phyloP scores from a whole-genome alignment of 2,888 invertebrate genomes.

The Parelbella ahira region DNA sequence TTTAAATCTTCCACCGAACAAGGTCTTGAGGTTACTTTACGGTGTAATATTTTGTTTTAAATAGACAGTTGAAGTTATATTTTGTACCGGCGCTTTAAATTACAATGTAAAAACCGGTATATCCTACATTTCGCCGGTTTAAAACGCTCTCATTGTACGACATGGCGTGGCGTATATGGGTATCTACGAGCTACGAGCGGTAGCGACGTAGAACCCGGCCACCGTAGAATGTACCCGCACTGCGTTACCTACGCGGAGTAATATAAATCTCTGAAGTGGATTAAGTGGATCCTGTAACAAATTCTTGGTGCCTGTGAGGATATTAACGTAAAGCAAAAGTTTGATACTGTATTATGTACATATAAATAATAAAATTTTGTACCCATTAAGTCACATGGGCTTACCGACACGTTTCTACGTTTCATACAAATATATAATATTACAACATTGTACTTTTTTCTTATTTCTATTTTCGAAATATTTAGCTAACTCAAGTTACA shows the following conservation, averaged over 20 bases:
- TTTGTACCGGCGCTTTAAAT: constrained; percentile 20
- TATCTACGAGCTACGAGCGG: constrained; percentile 31
- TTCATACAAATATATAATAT: neutral
- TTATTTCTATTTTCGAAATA: no score
- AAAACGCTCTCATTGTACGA: constrained; percentile 23
- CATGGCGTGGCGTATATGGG: constrained; percentile 27
- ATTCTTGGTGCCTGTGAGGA: constrained; percentile 58
- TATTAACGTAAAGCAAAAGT: constrained; percentile 55
- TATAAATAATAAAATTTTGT: constrained; percentile 15
- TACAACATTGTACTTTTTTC: no score
- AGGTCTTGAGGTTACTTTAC: constrained; percentile 23
- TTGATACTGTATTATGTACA: constrained; percentile 12
- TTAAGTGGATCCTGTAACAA: constrained; percentile 62
- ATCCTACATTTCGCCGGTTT: constrained; percentile 23
- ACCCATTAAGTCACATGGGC: neutral
- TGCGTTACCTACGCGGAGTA: constrained; percentile 59
- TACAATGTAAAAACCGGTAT: constrained; percentile 25
- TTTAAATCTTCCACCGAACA: constrained; percentile 24
- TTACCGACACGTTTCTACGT: neutral
- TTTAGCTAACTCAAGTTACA: no score
- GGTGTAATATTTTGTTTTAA: constrained; percentile 26
- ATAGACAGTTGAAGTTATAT: constrained; percentile 25
- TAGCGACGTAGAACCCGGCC: constrained; percentile 29
- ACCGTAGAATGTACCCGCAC: constrained; percentile 50
- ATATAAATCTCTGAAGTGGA: constrained; percentile 64